Conservation (phyloP, 2,113 vertebrate species). For the Laticauda laticaudata region DNA sequence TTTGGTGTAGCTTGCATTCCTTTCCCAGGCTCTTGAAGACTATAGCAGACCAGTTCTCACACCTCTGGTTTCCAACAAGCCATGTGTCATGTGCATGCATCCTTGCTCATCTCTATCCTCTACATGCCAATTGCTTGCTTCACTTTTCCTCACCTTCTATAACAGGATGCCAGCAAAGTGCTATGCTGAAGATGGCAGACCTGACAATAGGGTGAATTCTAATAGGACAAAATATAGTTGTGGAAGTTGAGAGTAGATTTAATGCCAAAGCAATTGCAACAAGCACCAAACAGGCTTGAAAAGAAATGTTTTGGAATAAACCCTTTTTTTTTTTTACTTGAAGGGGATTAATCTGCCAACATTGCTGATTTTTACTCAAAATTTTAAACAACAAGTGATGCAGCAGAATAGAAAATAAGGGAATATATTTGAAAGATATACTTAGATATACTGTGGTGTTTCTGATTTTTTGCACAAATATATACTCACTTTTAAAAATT, state of each 20-base stretch:
- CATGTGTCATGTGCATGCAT: neutral
- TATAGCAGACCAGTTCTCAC: neutral
- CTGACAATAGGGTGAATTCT: neutral
- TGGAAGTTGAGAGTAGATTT: neutral
- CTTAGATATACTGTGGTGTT: neutral
- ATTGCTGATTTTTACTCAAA: neutral
- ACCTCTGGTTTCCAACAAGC: neutral
- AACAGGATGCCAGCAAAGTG: neutral
- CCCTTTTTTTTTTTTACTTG: neutral
- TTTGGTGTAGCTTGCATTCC: neutral
- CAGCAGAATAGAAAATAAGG: neutral
- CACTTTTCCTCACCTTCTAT: neutral
- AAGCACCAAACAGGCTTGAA: neutral
- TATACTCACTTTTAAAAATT: neutral
- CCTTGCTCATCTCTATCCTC: neutral
- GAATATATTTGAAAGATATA: neutral
- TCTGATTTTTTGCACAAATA: neutral
- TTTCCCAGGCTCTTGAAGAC: neutral
- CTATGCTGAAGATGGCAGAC: neutral
- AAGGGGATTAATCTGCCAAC: no score
- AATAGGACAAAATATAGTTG: neutral
- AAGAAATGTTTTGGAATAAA: neutral
- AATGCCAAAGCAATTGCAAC: neutral
- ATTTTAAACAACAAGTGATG: neutral
- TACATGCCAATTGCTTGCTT: neutral